Percentiles rank a stretch among this genome's conserved stretches.
These are phyloP conservation scores for Dendropsophus ebraccatus DNA, from an alignment of 2,113 vertebrate species.

Conservation along the genomic window DNA sequence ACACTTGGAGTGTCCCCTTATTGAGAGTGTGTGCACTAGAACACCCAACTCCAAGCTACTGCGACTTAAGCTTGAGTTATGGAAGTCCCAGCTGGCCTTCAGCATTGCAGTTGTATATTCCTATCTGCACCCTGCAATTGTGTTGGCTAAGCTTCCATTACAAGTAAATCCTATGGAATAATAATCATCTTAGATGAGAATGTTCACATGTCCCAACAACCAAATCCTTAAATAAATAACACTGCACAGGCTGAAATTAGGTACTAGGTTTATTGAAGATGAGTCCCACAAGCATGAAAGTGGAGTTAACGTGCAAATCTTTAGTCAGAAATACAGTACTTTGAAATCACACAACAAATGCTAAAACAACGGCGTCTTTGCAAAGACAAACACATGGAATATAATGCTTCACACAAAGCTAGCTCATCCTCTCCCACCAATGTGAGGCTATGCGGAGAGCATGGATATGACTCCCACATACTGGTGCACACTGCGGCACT, in stretches of 20 bases:
- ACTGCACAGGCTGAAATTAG: not conserved
- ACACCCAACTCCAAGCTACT: too few species aligned
- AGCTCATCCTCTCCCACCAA: not conserved
- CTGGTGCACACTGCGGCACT: not conserved
- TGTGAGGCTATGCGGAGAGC: not conserved
- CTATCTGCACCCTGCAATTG: too few species aligned
- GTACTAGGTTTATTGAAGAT: slow-evolving; percentile 40
- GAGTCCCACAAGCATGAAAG: slow-evolving; percentile 16
- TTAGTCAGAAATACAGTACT: slow-evolving; percentile 57
- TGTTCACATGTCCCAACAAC: not conserved
- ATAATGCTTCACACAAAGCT: slow-evolving; percentile 38
- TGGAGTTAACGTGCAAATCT: slow-evolving; percentile 54
- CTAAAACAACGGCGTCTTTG: slow-evolving; percentile 21
- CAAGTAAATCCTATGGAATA: too few species aligned
- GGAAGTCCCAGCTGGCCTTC: too few species aligned
- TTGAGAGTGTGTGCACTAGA: too few species aligned
- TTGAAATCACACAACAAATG: slow-evolving; percentile 52
- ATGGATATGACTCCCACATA: slow-evolving; percentile 6
- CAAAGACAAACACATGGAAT: slow-evolving; percentile 50
- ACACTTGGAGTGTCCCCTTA: too few species aligned
- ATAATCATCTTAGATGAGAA: too few species aligned
- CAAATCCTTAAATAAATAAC: not conserved
- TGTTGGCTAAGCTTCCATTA: too few species aligned
- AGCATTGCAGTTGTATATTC: too few species aligned
- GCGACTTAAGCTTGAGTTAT: too few species aligned